Base-by-base conservation (phyloP, 2,888 invertebrate genomes). In the Acanthopleura granulata region DNA sequence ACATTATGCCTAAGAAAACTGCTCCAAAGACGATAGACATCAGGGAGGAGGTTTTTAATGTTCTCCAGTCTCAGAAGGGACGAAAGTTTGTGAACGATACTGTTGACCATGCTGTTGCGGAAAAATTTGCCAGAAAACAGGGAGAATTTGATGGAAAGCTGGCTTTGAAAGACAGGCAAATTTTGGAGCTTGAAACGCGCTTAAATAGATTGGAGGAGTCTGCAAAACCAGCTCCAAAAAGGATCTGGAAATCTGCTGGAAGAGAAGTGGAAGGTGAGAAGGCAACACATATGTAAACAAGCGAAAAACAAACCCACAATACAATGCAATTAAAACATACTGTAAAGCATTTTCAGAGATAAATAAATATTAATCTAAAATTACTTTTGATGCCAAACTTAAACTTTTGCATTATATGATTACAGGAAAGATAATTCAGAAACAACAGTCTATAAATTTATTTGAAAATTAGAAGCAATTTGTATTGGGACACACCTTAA, bases 61-160 rank as follows among this genome's bases (percentile, higher is more conserved):
- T 57, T 57, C 57, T 57, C 12, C 57, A 57, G 57, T 57, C 57
- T 57, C 22, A 3, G 57, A 57, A 57, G 57, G 57, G 57, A 57
- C 18, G 57, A 22, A 57, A 57, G 57, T 57, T 9, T 12, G 12
- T 57, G n/a, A 57, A 57, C 12, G 57, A 57, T 22, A 57, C 57
- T 6, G 12, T 57, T 22, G 57, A 57, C 12, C 57, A 57, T 57
- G 57, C 57, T n/a, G 57, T 57, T 18, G 6, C 57, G 57, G 57
- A 57, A 57, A 57, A 57, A 12, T 57, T 57, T 57, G 57, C 12
- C 6, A 18, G 57, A 22, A 57, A 57, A 22, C 57, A 57, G 22
- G 57, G 57, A 57, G 57, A 57, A 22, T 57, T 57, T 57, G 57
- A 57, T 57, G 57, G 57, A 57, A 57, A 57, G 22, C 22, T 57